Base-by-base conservation (phyloP, 2,113 vertebrate species). In the Neomonachus schauinslandi region DNA sequence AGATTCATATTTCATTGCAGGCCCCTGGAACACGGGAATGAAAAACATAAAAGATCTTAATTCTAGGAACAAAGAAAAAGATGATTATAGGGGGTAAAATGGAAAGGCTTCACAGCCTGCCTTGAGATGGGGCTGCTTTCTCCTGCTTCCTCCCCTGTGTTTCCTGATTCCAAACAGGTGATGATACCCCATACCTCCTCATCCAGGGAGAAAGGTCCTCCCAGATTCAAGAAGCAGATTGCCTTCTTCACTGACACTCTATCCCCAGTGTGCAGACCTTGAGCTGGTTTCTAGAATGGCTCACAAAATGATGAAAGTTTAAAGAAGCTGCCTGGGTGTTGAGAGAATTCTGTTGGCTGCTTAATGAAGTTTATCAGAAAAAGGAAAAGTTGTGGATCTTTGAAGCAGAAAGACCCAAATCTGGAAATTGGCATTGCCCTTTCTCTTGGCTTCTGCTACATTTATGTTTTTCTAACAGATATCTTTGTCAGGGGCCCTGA, bases 401-500 rank as follows among this genome's bases (percentile, higher is more conserved):
- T 77, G 85, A 94, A 49, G 92, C 79, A 93, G 51, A 94, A 87
- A 98, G 31, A 21, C 16, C 26, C 89, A 88, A 69, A 81, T 90
- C 36, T 94, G 59, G 55, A 98, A 98, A 98, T 87, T 92, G 39
- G 79, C 91, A 36, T 59, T 98, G 61, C 28, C 61, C 67, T n/a
- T 93, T 84, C 81, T 91, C 65, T 97, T 96, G 97, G 89, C 96
- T 96, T 98, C 98, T 94, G 77, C 57, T n/a, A 9, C 46, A 2
- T 65, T 89, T 59, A 49, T 89, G 67, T 91, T 96, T 95, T 93
- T 71, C 31, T n/a, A 84, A 90, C 0, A 65, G 49, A 69, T 96
- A n/a, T 93, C 49, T 98, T 97, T 97, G 92, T 96, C 72, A 97
- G 95, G 97, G 82, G 31, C 49, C 33, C 53, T 96, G 87, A 87